Base-by-base conservation (phyloP, 1,140 invertebrate species). In the Scaptodrosophila lebanonensis region DNA sequence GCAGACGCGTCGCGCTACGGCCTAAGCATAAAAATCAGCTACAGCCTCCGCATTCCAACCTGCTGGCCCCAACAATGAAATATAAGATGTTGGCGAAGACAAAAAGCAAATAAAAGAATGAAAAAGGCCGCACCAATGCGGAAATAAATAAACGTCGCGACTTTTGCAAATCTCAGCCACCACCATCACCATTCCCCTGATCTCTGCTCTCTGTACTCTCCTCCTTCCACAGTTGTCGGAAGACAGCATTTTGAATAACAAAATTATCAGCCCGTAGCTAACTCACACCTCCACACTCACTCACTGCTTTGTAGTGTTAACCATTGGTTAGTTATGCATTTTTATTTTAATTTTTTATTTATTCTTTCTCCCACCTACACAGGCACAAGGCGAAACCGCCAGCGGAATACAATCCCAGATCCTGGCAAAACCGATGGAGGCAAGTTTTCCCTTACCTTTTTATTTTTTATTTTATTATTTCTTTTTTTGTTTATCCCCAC, bases 61-160 rank as follows among this genome's bases (percentile, higher is more conserved):
- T n/a, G n/a, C 29, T 7, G 1, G 0, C 11, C 20, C 13, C 20
- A 56, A 84, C 82, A 84, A 84, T 76, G 56, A 56, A 57, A 59
- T 39, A 38, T 35, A 68, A 70, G 58, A 38, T 29, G 11, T 32
- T 22, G 36, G 8, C 45, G 25, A 20, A 27, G 32, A 51, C 56
- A 58, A 51, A 56, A 32, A 17, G 33, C 11, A 49, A 53, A 36
- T 17, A 44, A 47, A 59, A 45, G 42, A 50, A 49, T 52, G 48
- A 44, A 42, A 73, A 67, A 48, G 63, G 38, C 64, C 58, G 66
- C 32, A 20, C 58, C 35, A 71, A 65, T 66, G 64, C 82, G 82
- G 82, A 84, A 82, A 75, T 83, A 73, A 85, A 84, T 83, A 84
- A 84, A 83, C 75, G 75, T 84, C 76, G 63, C 63, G 71, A 73